These are phyloP conservation scores for Caenorhabditis inopinata DNA, from an alignment of 1,140 invertebrate genomes.

Conservation along the genomic window DNA sequence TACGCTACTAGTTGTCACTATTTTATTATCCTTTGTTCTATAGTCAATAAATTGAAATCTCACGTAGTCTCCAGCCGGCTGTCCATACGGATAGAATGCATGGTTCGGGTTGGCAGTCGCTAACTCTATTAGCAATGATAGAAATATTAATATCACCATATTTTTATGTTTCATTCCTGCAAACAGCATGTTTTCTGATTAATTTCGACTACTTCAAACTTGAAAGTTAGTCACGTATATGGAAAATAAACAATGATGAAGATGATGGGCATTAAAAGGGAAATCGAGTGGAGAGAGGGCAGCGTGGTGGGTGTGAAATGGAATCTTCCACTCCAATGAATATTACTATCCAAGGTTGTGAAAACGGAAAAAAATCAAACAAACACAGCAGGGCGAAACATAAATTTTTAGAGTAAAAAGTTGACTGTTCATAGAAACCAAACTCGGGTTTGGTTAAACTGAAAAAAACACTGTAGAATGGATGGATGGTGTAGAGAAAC, in stretches of 20 bases:
- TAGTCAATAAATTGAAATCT: neutral
- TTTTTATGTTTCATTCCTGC: constrained; percentile 20
- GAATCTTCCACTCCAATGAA: constrained; percentile 13
- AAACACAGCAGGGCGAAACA: neutral
- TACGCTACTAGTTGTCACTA: too few relatives aligned
- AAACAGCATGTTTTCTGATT: neutral
- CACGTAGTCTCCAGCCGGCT: constrained; percentile 10
- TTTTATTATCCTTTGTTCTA: too few relatives aligned
- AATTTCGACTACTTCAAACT: neutral
- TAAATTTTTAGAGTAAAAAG: neutral
- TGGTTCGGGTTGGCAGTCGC: neutral
- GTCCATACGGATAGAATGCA: neutral
- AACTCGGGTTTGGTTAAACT: constrained; percentile 4
- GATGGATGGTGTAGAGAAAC: neutral
- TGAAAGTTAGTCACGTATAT: neutral
- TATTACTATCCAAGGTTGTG: constrained; percentile 7
- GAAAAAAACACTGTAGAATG: neutral
- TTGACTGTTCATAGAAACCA: constrained; percentile 4
- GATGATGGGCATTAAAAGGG: neutral
- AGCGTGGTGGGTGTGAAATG: neutral
- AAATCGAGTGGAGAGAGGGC: constrained; percentile 12
- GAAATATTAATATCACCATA: neutral
- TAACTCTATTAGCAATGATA: neutral
- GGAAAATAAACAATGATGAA: neutral
- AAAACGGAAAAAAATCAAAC: neutral